These are phyloP conservation scores for Bombus fervidus DNA, from an alignment of 1,140 invertebrate genomes.

Conservation along the genomic window DNA sequence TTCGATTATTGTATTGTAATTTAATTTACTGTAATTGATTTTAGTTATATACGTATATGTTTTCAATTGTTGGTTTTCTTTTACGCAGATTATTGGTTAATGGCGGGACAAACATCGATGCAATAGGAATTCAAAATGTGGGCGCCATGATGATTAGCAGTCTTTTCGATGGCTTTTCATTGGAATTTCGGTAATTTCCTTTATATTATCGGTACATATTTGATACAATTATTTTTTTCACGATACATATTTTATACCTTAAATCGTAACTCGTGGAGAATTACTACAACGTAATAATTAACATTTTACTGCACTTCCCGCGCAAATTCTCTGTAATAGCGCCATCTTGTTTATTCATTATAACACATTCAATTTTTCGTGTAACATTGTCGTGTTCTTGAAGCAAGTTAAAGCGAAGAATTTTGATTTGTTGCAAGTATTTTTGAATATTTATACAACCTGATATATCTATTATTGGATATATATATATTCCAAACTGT, in stretches of 20 bases:
- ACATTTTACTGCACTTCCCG: neutral
- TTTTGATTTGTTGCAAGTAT: neutral
- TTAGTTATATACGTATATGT: too few relatives aligned
- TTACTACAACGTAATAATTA: neutral
- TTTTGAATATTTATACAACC: neutral
- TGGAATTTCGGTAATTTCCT: neutral
- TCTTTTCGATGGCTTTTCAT: neutral
- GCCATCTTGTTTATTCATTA: neutral
- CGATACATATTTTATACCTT: neutral
- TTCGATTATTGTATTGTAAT: too few relatives aligned
- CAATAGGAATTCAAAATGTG: neutral
- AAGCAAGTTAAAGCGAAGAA: neutral
- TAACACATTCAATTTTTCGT: neutral
- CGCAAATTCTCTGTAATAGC: neutral
- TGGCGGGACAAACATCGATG: neutral
- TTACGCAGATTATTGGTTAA: too few relatives aligned
- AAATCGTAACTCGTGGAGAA: neutral
- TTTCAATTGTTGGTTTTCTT: too few relatives aligned
- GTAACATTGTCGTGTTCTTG: neutral
- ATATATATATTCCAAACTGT: neutral
- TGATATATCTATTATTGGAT: neutral
- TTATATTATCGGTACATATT: neutral
- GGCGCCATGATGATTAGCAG: neutral
- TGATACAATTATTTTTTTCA: too few relatives aligned
- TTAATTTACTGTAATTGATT: too few relatives aligned